Evolutionary conservation across 2,888 invertebrate species (phyloP), one percentile per base, ranked within the genome.

Genomic region (Hyposoter didymator): DNA sequence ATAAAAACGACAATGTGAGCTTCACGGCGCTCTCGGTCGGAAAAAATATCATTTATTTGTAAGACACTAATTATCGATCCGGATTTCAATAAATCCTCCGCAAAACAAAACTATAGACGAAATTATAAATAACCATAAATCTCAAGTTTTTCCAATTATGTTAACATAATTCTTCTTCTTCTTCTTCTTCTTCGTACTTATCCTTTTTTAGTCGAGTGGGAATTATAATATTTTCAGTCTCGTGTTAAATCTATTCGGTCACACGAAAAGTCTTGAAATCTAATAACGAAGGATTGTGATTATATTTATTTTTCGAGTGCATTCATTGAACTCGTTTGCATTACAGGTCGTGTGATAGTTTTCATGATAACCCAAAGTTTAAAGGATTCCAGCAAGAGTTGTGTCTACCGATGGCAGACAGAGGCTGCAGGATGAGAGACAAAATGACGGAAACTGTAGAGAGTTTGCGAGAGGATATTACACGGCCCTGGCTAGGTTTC

Each of bases 401-500:
- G 35, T 35, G 19, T 66, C 55, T 78, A 55, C 66, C n/a, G 47
- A 45, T 64, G 12, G 47, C n/a, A 14, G 39, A 28, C 8, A 72
- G 62, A n/a, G 49, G 47, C 1, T 62, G 19, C 12, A 35, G 64
- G 62, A 52, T 19, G 59, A 49, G 35, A 12, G 49, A 73, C 52
- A 43, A 55, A 74, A 55, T 75, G 64, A 52, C 75, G 69, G 62
- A 85, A 78, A 74, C 74, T 52, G 70, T 39, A 28, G 47, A 52
- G 45, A 39, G 70, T 52, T 70, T 49, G 43, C 45, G 59, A 78
- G 55, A 78, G 85, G 82, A 85, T 85, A 85, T 85, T 85, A 82
- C 85, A 66, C 78, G 78, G 74, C 69, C 75, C 78, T 55, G 70
- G 78, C 78, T 75, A 78, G 70, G 78, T 82, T 82, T 85, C 74